Base-by-base conservation (phyloP, 1,140 invertebrate genomes). In the Lineus longissimus region DNA sequence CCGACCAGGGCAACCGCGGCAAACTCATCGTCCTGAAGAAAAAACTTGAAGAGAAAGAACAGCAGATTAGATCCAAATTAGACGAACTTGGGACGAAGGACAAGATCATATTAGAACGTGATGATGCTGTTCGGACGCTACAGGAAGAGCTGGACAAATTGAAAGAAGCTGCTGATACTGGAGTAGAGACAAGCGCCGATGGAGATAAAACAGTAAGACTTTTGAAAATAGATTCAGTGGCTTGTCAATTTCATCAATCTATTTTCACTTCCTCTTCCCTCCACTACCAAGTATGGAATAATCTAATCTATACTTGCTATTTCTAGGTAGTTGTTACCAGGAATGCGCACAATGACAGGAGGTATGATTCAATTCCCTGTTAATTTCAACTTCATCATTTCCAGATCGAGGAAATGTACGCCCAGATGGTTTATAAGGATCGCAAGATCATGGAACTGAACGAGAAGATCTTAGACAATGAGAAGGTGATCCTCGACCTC, bases 381-480 rank as follows among this genome's bases (percentile, higher is more conserved):
- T n/a, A n/a, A n/a, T n/a, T n/a, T n/a, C n/a, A n/a, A n/a, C n/a
- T n/a, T n/a, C n/a, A n/a, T n/a, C n/a, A n/a, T 4, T 36, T 36
- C 15, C 33, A 73, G 22, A 65, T 75, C 2, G 73, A 84, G 62
- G 79, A 82, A 64, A 81, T 85, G 73, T 84, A 83, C 73, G 82
- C 83, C 27, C 84, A 85, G 69, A 81, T 85, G 67, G 73, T 84
- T 1, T 83, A 84, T 55, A 85, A 86, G 65, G 85, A 86, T 69
- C 78, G 75, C 27, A 82, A 79, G 60, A 80, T 86, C 43, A 63
- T 85, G 62, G 84, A 86, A 30, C 64, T 86, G 7, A 84, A 85
- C 66, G 80, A 84, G 64, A 79, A 80, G 60, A 78, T 85, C 40
- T 67, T 81, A n/a, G 81, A 85, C 55, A 70, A 81, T 57, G 85